phyloP scores from a whole-genome alignment of 2,888 invertebrate species.

The Endotricha flammealis region DNA sequence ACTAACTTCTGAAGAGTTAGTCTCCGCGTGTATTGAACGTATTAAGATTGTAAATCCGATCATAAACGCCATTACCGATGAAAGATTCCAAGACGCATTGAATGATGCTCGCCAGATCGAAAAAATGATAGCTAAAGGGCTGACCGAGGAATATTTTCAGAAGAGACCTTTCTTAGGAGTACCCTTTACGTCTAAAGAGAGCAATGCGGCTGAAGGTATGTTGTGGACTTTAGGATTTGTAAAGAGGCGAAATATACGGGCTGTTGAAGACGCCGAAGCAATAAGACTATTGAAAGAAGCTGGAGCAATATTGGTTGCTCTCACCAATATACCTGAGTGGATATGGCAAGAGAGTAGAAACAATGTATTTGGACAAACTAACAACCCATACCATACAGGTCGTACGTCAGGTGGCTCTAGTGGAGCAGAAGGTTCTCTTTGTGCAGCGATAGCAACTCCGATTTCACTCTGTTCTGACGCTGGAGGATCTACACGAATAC shows the following conservation, averaged over 20 bases:
- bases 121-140: conserved; percentile 77
- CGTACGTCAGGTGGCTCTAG: conserved; percentile 95
- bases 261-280: conserved; percentile 86
- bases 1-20: conserved; percentile 83
- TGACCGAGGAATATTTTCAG: conserved; percentile 80
- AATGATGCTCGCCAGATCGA: conserved; percentile 88
- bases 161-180: conserved; percentile 89
- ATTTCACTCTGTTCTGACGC: conserved; percentile 95
- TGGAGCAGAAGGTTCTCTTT: conserved; percentile 89
- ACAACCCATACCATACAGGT: conserved; percentile 93
- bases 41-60: conserved; percentile 86
- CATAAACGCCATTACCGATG: conserved; percentile 90
- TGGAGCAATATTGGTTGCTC: conserved; percentile 91
- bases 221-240: conserved; percentile 82
- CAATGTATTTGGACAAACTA: conserved; percentile 91
- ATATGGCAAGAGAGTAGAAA: conserved; percentile 87
- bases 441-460: conserved; percentile 88
- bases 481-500: conserved; percentile 96
- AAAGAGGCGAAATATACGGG: conserved; percentile 79
- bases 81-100: conserved; percentile 87
- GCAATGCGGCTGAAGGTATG: conserved; percentile 87
- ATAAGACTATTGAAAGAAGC: conserved; percentile 84
- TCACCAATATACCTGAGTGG: conserved; percentile 94
- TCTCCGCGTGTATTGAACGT: conserved; percentile 85
- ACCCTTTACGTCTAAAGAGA: conserved; percentile 95